Evolutionary conservation across 2,113 vertebrate species (phyloP).

Genomic region (Onychorhynchus coronatus): DNA sequence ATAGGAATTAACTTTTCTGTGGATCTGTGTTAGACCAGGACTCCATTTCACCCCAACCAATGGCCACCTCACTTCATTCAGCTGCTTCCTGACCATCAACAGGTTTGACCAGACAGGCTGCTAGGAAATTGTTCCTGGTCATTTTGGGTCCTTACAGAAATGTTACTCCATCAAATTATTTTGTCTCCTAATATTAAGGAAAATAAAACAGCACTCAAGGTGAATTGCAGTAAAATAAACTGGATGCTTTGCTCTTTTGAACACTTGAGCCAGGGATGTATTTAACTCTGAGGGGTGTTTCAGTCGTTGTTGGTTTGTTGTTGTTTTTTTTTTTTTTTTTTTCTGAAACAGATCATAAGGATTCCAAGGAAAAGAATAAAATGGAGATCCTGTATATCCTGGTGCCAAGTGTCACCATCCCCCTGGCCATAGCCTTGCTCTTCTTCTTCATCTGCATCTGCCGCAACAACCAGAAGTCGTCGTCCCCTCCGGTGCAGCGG

Average conservation of each 20-base stretch:
- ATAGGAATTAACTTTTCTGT: not conserved
- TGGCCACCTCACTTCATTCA: not conserved
- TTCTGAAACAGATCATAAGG: slow-evolving; percentile 81
- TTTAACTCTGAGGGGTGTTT: not conserved
- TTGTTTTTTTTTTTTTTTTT: not conserved
- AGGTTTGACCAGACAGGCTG: not conserved
- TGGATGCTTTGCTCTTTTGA: not conserved
- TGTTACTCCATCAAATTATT: not conserved
- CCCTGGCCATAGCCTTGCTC: slow-evolving; percentile 90
- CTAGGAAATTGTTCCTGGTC: not conserved
- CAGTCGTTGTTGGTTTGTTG: not conserved
- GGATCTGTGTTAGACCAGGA: not conserved
- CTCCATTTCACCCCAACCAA: not conserved
- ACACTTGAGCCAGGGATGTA: not conserved
- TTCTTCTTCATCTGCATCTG: slow-evolving; percentile 99
- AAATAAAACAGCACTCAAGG: not conserved
- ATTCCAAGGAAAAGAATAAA: slow-evolving; percentile 89
- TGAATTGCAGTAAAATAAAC: not conserved
- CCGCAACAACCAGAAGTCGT: slow-evolving; percentile 93
- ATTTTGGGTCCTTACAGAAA: not conserved
- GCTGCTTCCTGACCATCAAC: not conserved
- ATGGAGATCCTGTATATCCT: slow-evolving; percentile 97
- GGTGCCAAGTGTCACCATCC: slow-evolving; percentile 94
- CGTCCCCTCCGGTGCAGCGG: slow-evolving; percentile 82
- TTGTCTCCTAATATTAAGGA: not conserved